Evolutionary conservation across 2,888 invertebrate genomes (phyloP).

Genomic region (Odontocerum albicorne): DNA sequence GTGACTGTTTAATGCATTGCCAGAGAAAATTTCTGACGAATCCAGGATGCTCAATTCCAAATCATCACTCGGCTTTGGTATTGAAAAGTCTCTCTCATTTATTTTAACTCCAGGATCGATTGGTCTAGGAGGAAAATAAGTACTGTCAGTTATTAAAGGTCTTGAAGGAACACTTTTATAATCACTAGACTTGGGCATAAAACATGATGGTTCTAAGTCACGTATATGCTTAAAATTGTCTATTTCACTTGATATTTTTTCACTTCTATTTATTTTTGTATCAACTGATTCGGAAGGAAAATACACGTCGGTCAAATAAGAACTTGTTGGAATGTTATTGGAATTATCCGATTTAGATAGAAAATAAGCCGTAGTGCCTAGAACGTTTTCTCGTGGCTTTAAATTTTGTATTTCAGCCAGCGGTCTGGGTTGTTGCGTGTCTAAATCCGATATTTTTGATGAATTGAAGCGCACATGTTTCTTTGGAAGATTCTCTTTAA

Average conservation of each 20-base stretch:
- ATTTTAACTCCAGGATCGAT: background rate
- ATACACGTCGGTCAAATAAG: background rate
- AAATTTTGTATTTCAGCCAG: slow-evolving; percentile 14
- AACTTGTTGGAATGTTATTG: background rate
- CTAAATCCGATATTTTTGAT: slow-evolving; percentile 6
- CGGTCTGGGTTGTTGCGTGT: slow-evolving; percentile 18
- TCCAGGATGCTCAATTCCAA: slow-evolving; percentile 29
- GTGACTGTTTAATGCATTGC: background rate
- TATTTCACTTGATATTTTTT: too few relatives aligned
- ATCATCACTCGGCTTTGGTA: slow-evolving; percentile 20
- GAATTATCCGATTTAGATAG: background rate
- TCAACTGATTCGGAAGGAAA: background rate
- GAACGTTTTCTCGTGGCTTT: background rate
- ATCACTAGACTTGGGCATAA: too few relatives aligned
- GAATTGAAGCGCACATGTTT: slow-evolving; percentile 29
- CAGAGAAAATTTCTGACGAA: slow-evolving; percentile 2
- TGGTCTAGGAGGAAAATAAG: background rate
- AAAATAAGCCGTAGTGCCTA: background rate
- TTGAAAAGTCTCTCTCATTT: background rate
- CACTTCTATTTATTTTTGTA: background rate
- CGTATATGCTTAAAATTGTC: too few relatives aligned
- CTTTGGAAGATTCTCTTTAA: too few relatives aligned
- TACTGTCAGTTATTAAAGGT: background rate
- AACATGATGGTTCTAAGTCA: too few relatives aligned
- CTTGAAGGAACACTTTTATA: too few relatives aligned